phyloP scores from a whole-genome alignment of 2,888 invertebrate species.

The Cepaea hortensis region DNA sequence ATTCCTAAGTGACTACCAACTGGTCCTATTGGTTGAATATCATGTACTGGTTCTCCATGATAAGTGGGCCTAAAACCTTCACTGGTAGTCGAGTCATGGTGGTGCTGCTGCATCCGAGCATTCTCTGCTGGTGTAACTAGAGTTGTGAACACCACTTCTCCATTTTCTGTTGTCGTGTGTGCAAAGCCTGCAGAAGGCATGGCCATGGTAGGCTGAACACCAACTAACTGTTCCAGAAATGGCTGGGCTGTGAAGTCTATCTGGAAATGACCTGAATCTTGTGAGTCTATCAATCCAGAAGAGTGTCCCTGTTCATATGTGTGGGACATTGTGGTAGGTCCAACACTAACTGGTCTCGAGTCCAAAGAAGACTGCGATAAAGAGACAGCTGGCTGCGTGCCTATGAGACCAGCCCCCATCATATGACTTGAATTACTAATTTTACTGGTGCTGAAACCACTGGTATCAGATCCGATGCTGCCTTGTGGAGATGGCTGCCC shows the following conservation, averaged over 20 bases:
- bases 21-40: slow-evolving; percentile 36
- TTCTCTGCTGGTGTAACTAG: slow-evolving; percentile 39
- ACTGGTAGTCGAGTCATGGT: slow-evolving; percentile 2
- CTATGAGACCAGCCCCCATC: slow-evolving; percentile 40
- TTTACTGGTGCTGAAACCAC: slow-evolving; percentile 11
- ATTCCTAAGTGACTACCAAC: slow-evolving; percentile 28
- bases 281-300: slow-evolving; percentile 29
- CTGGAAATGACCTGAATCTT: slow-evolving; percentile 41
- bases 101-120: slow-evolving; percentile 39
- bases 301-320: slow-evolving; percentile 15
- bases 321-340: slow-evolving; percentile 33
- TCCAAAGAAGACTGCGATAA: slow-evolving; percentile 36
- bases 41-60: slow-evolving; percentile 40
- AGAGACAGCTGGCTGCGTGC: slow-evolving; percentile 13
- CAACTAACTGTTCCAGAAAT: slow-evolving; percentile 55
- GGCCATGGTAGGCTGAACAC: slow-evolving; percentile 45
- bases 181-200: slow-evolving; percentile 25
- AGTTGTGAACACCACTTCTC: slow-evolving; percentile 46
- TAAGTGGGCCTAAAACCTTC: slow-evolving; percentile 39
- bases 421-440: slow-evolving; percentile 32
- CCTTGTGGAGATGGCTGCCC: slow-evolving; percentile 44
- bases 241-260: slow-evolving; percentile 50
- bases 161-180: slow-evolving; percentile 27
- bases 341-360: slow-evolving; percentile 40
- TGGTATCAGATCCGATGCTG: slow-evolving; percentile 8